Evolutionary conservation across 2,888 invertebrate species (phyloP).

Genomic region (Melanargia galathea): DNA sequence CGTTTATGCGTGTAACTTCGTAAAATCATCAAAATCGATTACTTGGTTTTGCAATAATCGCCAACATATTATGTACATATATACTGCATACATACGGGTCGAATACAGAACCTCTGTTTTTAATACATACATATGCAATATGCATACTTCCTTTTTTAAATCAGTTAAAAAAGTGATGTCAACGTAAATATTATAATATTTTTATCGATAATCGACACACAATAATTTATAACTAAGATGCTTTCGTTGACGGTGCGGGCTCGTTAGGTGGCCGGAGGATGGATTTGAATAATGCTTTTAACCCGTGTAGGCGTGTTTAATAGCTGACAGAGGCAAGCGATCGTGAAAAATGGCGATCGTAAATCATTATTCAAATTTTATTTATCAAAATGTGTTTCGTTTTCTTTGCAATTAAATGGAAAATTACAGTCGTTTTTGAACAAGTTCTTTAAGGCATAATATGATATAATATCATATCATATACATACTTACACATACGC

Average conservation of each 20-base stretch:
- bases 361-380: neutral
- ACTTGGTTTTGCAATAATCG: no score
- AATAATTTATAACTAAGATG: slow-evolving; percentile 12
- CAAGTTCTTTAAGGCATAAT: no score
- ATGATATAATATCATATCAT: no score
- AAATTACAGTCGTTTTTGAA: neutral
- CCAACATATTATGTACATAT: no score
- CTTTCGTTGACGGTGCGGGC: neutral
- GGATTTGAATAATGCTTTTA: slow-evolving; percentile 10
- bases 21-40: no score
- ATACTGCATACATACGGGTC: no score
- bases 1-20: no score
- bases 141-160: no score
- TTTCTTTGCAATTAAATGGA: neutral
- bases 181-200: neutral
- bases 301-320: slow-evolving; percentile 16
- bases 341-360: slow-evolving; percentile 2
- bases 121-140: no score
- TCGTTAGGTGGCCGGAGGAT: slow-evolving; percentile 3
- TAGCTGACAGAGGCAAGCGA: slow-evolving; percentile 3
- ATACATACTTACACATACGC: no score
- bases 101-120: no score
- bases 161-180: neutral
- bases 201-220: slow-evolving; percentile 9
- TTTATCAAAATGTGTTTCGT: neutral